Base-by-base conservation (phyloP, 2,888 invertebrate species). In the Crioceris asparagi region DNA sequence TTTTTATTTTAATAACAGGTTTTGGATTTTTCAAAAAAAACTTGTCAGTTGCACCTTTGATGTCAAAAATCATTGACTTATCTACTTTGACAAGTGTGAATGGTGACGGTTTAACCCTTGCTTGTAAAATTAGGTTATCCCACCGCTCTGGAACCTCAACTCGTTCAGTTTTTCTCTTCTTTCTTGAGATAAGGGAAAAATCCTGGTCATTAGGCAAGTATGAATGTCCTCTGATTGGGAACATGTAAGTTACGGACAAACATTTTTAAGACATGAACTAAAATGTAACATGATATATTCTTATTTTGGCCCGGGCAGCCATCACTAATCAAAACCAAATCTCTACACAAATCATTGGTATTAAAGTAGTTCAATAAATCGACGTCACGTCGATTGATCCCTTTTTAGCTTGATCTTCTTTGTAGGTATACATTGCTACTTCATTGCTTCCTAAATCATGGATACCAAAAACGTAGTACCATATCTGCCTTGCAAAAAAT, bases 401-500 rank as follows among this genome's bases (percentile, higher is more conserved):
- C 26, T 45, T 45, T 41, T 38, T 41, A 29, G 26, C 37, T 35
- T 33, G 17, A 21, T 12, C 21, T 42, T 43, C 41, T 19, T n/a
- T 19, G 15, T 43, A 47, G 19, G 38, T 39, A 31, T 40, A 43
- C 16, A 43, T 47, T n/a, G 35, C 11, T 18, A 36, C 40, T 12
- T 39, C 36, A 41, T 39, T 36, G 17, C 27, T 43, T 26, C 44
- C 43, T 12, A 41, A 23, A 18, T 45, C 30, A 21, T 47, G 47
- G 19, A 47, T 40, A 36, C 39, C 43, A 44, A 47, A 46, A 18
- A 44, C 42, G 27, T 46, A 30, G 32, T 41, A 43, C 45, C 47
- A 45, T 15, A 47, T 25, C 33, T 45, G 43, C n/a, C 45, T 31
- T n/a, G 33, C 4, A 33, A 41, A 42, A 30, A 44, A 45, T 23